Base-by-base conservation (phyloP, 2,888 invertebrate genomes). In the Brenthis hecate region DNA sequence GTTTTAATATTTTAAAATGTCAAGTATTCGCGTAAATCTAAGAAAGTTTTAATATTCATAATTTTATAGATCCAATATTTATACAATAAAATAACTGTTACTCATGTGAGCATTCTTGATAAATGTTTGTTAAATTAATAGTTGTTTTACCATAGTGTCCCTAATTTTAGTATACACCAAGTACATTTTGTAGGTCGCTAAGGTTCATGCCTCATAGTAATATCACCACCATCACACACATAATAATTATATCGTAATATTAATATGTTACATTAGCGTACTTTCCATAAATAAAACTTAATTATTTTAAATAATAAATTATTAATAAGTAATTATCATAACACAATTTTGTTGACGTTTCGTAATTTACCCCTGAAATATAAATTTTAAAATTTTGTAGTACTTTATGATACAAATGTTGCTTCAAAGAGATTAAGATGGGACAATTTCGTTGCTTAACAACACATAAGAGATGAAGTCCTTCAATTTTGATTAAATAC, bases 401-500 rank as follows among this genome's bases (percentile, higher is more conserved):
- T 16, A 1, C 32, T 51, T 28, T 13, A 60, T 28, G 13, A 61
- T 50, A 51, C 43, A 53, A 13, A 51, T 43, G 16, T 53, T 14
- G 36, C 51, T 36, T 36, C 51, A 19, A 53, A 13, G 14, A 43
- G 43, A 62, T 53, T 36, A 62, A 54, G 11, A 53, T 16, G 53
- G 23, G 36, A 19, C 51, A 62, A 62, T 43, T 43, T 36, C 43
- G 53, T 62, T 54, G 62, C 36, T 54, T 54, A 62, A 62, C 62
- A 43, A 62, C 53, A 51, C 36, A 62, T 62, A 54, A 62, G 53
- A 54, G 62, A 36, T 62, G 19, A 36, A 54, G 62, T 53, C 62
- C 63, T 68, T 47, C 43, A 53, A 50, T 68, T 63, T 63, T 68
- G 56, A 68, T 68, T 68, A 68, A 63, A 68, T 56, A 57, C 13